These are phyloP conservation scores for Vultur gryphus DNA, from an alignment of 2,797 vertebrate genomes.

Conservation along the genomic window DNA sequence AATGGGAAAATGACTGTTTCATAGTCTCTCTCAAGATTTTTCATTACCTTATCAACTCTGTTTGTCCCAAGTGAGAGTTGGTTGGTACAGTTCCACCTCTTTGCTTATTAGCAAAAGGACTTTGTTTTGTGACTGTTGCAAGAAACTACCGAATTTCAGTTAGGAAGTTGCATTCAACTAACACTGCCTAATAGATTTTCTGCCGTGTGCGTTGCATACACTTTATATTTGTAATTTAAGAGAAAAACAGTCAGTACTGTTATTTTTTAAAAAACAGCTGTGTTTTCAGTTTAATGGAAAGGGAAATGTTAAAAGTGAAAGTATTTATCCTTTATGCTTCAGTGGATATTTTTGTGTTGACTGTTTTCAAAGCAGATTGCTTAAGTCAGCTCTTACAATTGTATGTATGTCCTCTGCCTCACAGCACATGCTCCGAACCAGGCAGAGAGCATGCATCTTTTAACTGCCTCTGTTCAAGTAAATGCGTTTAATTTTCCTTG, in stretches of 20 bases:
- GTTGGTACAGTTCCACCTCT: background rate
- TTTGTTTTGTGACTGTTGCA: background rate
- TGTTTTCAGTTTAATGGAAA: background rate
- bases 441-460: fast-evolving
- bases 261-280: background rate
- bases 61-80: background rate
- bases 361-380: background rate
- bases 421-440: fast-evolving
- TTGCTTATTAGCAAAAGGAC: background rate
- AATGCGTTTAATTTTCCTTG: background rate
- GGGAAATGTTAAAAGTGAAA: background rate
- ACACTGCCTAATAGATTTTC: background rate
- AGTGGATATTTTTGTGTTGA: background rate
- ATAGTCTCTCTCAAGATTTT: background rate
- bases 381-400: background rate
- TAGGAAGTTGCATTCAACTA: background rate
- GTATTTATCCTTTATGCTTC: background rate
- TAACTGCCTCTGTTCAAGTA: background rate
- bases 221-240: background rate
- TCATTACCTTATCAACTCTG: background rate
- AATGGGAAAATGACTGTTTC: background rate
- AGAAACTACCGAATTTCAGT: background rate
- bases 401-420: background rate
- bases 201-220: fast-evolving
- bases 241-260: background rate